Percentiles rank a stretch among this genome's conserved stretches.
These are phyloP conservation scores for Agrochola litura DNA, from an alignment of 2,888 invertebrate genomes.

Conservation along the genomic window DNA sequence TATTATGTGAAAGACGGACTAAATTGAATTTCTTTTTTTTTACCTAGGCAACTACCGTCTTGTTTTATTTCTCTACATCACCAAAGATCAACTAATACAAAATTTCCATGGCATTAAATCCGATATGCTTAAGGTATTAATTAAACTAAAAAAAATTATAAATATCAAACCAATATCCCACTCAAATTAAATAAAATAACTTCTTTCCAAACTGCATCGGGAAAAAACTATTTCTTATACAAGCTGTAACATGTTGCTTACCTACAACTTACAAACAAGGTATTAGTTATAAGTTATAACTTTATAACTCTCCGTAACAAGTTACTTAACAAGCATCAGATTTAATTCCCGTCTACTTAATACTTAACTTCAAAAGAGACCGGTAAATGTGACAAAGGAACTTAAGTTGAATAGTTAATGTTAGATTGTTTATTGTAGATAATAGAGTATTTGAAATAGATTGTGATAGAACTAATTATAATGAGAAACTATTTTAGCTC, in stretches of 20 bases:
- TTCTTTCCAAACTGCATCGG: constrained; percentile 33
- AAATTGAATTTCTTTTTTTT: too few species aligned
- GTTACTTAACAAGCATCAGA: constrained; percentile 48
- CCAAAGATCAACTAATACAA: neutral
- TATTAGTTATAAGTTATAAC: constrained; percentile 54
- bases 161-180: neutral
- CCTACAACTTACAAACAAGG: constrained; percentile 37
- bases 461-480: neutral
- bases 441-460: neutral
- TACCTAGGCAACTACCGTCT: too few species aligned
- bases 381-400: constrained; percentile 27
- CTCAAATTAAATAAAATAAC: constrained; percentile 14
- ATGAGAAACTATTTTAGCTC: neutral
- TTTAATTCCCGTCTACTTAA: constrained; percentile 49
- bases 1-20: too few species aligned
- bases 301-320: constrained; percentile 52
- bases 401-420: constrained; percentile 12
- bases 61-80: neutral
- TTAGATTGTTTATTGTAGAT: neutral
- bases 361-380: constrained; percentile 35
- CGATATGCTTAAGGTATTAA: too few species aligned
- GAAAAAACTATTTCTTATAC: constrained; percentile 21
- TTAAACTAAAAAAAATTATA: neutral
- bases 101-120: neutral
- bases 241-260: constrained; percentile 34